Conservation (phyloP, 2,797 vertebrate genomes). For the Spinibarbus caldwelli region DNA sequence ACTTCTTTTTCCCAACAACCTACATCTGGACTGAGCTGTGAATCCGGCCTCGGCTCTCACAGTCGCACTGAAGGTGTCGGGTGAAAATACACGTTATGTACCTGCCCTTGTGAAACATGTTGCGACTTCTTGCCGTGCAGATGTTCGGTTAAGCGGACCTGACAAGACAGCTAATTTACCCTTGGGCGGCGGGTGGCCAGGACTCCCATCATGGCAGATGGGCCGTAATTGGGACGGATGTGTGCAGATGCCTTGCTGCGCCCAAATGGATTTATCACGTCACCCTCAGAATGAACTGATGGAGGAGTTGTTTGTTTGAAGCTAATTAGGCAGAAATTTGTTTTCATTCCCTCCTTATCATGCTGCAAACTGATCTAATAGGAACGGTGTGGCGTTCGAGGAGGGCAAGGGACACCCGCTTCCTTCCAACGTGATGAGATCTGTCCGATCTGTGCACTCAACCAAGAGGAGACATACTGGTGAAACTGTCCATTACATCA, state of each 20-base stretch:
- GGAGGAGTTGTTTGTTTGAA: conserved; percentile 86
- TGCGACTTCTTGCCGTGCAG: conserved; percentile 70
- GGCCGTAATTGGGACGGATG: conserved; percentile 82
- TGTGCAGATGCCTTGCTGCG: conserved; percentile 85
- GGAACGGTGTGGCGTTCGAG: conserved; percentile 59
- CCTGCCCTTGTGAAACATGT: conserved; percentile 52
- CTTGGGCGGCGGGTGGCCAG: conserved; percentile 71
- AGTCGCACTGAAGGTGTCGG: neutral
- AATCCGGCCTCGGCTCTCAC: neutral
- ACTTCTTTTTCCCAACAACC: neutral
- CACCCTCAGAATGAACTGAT: conserved; percentile 82
- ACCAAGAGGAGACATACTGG: neutral
- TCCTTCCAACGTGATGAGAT: neutral
- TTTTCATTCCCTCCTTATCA: conserved; percentile 83
- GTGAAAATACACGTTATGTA: conserved; percentile 29
- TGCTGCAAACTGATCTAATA: conserved; percentile 74
- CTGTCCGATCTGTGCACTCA: neutral
- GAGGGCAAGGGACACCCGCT: conserved; percentile 2
- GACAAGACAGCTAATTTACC: conserved; percentile 83
- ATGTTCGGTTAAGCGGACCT: conserved; percentile 78
- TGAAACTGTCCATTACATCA: neutral
- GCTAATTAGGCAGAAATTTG: conserved; percentile 94
- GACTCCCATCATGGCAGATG: conserved; percentile 84
- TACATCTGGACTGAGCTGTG: neutral
- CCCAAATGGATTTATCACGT: conserved; percentile 85